A percentile compares a stretch with the other conserved stretches of the same genome.
Evolutionary conservation across 2,113 vertebrate species (phyloP).

Genomic region (Stegostoma tigrinum): DNA sequence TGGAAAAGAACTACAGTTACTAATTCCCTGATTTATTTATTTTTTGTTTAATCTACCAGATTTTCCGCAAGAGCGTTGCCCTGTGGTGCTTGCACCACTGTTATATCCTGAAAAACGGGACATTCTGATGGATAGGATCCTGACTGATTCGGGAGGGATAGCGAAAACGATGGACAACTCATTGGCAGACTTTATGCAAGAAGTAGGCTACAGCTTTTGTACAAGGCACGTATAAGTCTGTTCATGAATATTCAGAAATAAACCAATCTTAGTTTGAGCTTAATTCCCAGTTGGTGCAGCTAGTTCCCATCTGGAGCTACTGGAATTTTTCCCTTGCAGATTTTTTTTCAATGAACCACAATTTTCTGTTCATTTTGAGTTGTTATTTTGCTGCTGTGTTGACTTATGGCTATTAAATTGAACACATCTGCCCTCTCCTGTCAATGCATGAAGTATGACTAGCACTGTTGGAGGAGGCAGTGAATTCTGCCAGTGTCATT

Average conservation of each 20-base stretch:
- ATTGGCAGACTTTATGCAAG: conserved; percentile 97
- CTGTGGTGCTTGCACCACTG: conserved; percentile 99
- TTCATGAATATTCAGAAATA: conserved; percentile 41
- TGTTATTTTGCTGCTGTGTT: conserved; percentile 3
- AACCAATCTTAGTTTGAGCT: not conserved
- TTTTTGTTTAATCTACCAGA: conserved; percentile 55
- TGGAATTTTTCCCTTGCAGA: not conserved
- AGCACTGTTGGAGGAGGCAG: not conserved
- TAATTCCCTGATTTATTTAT: not conserved
- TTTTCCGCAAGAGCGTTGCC: conserved; percentile 98
- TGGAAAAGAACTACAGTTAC: not conserved
- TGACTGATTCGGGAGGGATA: conserved; percentile 98
- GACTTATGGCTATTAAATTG: conserved; percentile 23
- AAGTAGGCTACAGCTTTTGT: conserved; percentile 99
- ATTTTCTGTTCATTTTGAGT: not conserved
- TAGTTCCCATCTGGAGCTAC: not conserved
- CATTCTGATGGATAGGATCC: conserved; percentile 99
- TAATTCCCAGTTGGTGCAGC: not conserved
- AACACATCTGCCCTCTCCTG: not conserved
- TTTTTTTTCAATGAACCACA: not conserved
- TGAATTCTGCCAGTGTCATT: not conserved
- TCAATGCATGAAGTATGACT: not conserved
- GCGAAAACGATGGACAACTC: conserved; percentile 99
- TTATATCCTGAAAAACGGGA: conserved; percentile 99
- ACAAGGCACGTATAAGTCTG: conserved; percentile 62